Evolutionary conservation across 2,113 vertebrate genomes (phyloP).

Genomic region (Labeo rohita): DNA sequence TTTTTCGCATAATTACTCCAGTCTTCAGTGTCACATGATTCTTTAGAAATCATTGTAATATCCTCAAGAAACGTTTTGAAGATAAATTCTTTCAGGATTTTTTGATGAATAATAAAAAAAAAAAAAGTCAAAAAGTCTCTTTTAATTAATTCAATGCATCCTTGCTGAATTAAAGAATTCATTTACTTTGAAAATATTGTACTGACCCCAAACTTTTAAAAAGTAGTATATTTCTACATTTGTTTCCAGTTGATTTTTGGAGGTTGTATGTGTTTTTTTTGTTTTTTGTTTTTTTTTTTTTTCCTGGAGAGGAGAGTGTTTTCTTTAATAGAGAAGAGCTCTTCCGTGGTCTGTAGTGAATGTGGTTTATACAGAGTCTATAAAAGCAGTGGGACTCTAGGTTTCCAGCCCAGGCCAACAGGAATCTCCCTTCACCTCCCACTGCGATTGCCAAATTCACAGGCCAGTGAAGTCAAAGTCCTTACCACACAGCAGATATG

Average conservation of each 20-base stretch:
- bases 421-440: constrained; percentile 41
- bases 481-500: not conserved
- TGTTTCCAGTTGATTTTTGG: constrained; percentile 46
- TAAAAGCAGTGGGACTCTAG: constrained; percentile 65
- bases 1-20: no score
- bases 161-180: not conserved
- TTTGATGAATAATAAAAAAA: no score
- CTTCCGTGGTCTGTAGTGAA: constrained; percentile 65
- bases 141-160: not conserved
- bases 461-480: constrained; percentile 4
- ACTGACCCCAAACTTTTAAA: no score
- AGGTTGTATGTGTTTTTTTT: constrained; percentile 37
- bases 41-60: no score
- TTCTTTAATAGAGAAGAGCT: constrained; percentile 68
- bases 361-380: constrained; percentile 68
- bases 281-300: not conserved
- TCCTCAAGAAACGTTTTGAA: not conserved
- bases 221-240: no score
- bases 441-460: constrained; percentile 15
- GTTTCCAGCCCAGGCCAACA: constrained; percentile 39
- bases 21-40: no score
- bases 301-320: constrained; percentile 57
- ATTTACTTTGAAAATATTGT: not conserved
- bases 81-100: not conserved
- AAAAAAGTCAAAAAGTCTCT: not conserved